Percentiles rank a stretch among this genome's conserved stretches.
phyloP scores from a whole-genome alignment of 2,888 invertebrate genomes.

The Alsophila aescularia region DNA sequence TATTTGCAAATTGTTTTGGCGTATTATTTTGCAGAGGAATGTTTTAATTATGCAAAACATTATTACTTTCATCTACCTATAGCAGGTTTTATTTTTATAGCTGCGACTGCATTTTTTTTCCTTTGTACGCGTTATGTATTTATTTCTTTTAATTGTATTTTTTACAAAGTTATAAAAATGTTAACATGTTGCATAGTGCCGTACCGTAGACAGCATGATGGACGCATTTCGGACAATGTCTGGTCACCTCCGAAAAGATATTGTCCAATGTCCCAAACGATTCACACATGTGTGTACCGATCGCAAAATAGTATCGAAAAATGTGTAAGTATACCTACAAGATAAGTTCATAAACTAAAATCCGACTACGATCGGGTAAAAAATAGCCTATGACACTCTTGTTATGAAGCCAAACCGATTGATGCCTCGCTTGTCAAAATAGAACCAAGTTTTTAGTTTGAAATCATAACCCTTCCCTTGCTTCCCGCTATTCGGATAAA shows the following conservation, averaged over 20 bases:
- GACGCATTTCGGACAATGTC: slow-evolving; percentile 57
- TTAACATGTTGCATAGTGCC: slow-evolving; percentile 44
- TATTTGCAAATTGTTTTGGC: slow-evolving; percentile 35
- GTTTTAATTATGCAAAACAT: slow-evolving; percentile 17
- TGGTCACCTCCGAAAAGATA: slow-evolving; percentile 67
- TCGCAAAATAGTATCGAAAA: slow-evolving; percentile 28
- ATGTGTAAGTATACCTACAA: too few species aligned
- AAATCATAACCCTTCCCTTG: too few species aligned
- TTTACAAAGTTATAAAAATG: neutral
- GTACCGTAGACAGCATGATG: slow-evolving; percentile 55
- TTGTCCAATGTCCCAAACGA: slow-evolving; percentile 58
- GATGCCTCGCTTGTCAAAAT: too few species aligned
- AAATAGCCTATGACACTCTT: too few species aligned
- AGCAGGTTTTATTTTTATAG: slow-evolving; percentile 7
- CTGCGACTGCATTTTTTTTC: neutral
- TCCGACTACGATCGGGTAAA: too few species aligned
- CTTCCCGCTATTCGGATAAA: too few species aligned
- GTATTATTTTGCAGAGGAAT: slow-evolving; percentile 17
- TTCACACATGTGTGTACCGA: slow-evolving; percentile 60
- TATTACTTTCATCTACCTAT: slow-evolving; percentile 17
- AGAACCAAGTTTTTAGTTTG: too few species aligned
- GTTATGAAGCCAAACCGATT: too few species aligned
- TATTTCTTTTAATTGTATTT: neutral
- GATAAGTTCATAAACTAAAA: too few species aligned
- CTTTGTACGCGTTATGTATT: neutral